These are phyloP conservation scores for Ernsta delagoae DNA, from an alignment of 2,888 invertebrate genomes.

Conservation along the genomic window DNA sequence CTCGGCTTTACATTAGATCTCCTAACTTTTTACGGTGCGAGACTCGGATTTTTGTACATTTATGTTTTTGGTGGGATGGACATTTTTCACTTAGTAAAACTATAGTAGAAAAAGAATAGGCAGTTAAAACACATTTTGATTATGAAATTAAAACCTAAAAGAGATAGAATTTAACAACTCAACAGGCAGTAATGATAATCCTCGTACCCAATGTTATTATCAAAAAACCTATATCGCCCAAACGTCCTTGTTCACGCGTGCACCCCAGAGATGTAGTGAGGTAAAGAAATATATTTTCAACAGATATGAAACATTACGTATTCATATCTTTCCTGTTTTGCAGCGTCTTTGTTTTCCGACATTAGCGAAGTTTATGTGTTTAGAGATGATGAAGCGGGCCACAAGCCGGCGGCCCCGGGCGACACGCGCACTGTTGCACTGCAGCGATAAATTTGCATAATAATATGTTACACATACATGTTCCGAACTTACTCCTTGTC, in stretches of 20 bases:
- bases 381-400: constrained; percentile 47
- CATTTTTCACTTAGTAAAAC: too few relatives aligned
- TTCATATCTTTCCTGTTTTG: constrained; percentile 32
- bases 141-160: too few relatives aligned
- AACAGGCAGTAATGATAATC: too few relatives aligned
- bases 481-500: constrained; percentile 54
- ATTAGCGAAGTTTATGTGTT: constrained; percentile 48
- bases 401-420: constrained; percentile 45
- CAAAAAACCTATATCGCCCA: not conserved
- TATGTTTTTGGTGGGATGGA: too few relatives aligned
- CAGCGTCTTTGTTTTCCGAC: constrained; percentile 51
- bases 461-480: constrained; percentile 51
- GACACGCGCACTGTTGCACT: constrained; percentile 48
- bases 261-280: not conserved
- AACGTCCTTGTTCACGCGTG: not conserved
- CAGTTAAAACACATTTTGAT: too few relatives aligned
- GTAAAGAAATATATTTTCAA: not conserved
- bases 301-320: not conserved
- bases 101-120: too few relatives aligned
- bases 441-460: constrained; percentile 62
- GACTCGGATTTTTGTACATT: too few relatives aligned
- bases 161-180: too few relatives aligned
- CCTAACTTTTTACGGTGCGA: too few relatives aligned
- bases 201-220: not conserved
- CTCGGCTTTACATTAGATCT: too few relatives aligned